Conservation (phyloP, 2,888 invertebrate species). For the Balanococcus diminutus region DNA sequence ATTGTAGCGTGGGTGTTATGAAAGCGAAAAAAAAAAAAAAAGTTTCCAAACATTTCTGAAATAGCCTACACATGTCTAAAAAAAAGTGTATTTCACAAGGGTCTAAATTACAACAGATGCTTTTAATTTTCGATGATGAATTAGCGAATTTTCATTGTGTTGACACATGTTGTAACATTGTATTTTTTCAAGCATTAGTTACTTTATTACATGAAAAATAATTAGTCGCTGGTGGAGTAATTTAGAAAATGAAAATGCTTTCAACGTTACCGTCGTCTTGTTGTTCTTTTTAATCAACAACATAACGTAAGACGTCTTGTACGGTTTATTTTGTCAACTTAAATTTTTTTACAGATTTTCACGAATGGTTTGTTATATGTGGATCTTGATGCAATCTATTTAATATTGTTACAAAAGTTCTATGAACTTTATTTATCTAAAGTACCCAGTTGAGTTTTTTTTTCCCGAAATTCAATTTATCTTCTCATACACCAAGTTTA, state of each 20-base stretch:
- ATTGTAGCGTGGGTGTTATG: too few species aligned
- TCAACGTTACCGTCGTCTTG: neutral
- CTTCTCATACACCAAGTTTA: too few species aligned
- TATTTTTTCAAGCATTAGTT: neutral
- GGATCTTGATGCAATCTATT: too few species aligned
- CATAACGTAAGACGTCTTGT: neutral
- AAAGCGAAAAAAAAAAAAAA: neutral
- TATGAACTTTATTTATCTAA: too few species aligned
- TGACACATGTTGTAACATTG: neutral
- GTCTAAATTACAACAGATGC: neutral
- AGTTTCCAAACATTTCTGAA: neutral
- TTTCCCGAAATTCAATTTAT: too few species aligned
- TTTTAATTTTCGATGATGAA: neutral
- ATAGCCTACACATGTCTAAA: neutral
- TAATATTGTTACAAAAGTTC: too few species aligned
- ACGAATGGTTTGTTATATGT: too few species aligned
- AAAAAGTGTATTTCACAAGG: neutral
- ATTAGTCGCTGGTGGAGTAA: neutral
- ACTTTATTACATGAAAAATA: neutral
- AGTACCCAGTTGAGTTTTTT: too few species aligned
- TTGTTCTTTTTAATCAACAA: neutral
- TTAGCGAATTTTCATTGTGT: neutral
- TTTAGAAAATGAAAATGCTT: slow-evolving; percentile 23
- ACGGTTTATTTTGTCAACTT: neutral
- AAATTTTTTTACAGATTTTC: too few species aligned